Conservation (phyloP, 2,113 vertebrate genomes). For the Vulpes vulpes region DNA sequence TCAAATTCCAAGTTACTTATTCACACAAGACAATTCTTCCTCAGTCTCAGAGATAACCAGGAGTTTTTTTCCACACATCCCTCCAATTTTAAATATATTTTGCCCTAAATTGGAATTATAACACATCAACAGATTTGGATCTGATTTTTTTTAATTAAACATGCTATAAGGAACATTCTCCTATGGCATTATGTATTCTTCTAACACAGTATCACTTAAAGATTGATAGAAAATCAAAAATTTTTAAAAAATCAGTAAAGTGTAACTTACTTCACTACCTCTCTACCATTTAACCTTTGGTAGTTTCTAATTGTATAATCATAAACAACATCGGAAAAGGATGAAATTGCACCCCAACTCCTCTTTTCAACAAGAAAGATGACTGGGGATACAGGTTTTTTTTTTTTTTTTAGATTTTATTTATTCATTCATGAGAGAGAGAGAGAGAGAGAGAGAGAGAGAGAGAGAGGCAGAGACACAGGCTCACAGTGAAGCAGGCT, state of each 20-base stretch:
- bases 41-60: neutral
- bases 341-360: neutral
- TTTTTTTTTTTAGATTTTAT: too few species aligned
- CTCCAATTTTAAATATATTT: neutral
- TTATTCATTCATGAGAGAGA: too few species aligned
- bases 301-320: neutral
- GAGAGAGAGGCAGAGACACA: too few species aligned
- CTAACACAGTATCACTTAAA: slow-evolving; percentile 10
- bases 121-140: neutral
- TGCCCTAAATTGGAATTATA: neutral
- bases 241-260: neutral
- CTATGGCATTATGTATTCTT: neutral
- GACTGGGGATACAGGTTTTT: neutral
- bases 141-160: neutral
- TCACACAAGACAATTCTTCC: neutral
- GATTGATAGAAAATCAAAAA: neutral
- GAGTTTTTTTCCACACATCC: neutral
- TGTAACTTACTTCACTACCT: neutral
- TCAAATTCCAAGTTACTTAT: neutral
- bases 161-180: neutral
- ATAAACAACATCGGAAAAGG: neutral
- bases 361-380: neutral
- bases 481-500: too few species aligned
- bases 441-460: too few species aligned
- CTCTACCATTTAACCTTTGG: neutral